These are phyloP conservation scores for Agrochola lota DNA, from an alignment of 2,888 invertebrate genomes.

Conservation along the genomic window DNA sequence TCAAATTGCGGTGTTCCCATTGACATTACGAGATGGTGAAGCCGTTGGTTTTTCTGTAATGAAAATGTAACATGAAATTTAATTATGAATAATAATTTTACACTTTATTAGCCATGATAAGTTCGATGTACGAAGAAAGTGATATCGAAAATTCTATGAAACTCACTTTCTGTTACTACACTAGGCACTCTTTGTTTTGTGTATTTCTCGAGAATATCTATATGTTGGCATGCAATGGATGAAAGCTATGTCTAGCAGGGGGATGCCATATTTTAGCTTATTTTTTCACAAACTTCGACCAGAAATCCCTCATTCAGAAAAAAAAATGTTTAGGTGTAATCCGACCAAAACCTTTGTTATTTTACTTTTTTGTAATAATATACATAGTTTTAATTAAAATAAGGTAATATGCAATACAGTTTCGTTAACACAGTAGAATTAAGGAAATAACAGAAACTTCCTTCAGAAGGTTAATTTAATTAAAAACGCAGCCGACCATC, in stretches of 20 bases:
- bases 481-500: constrained; percentile 46
- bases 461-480: constrained; percentile 52
- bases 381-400: constrained; percentile 19
- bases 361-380: no score
- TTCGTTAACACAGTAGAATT: constrained; percentile 29
- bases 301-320: no score
- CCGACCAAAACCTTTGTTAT: no score
- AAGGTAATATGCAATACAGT: not conserved
- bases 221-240: no score
- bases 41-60: constrained; percentile 74
- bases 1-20: constrained; percentile 68
- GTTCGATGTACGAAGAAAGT: constrained; percentile 21
- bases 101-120: constrained; percentile 48
- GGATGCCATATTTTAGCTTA: no score
- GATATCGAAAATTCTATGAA: not conserved
- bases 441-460: constrained; percentile 46
- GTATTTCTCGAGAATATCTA: no score
- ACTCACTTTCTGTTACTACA: not conserved
- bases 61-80: constrained; percentile 72
- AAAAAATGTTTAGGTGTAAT: no score
- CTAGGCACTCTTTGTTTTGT: no score
- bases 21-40: constrained; percentile 63
- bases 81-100: constrained; percentile 63
- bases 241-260: no score
- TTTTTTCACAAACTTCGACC: no score